phyloP scores from a whole-genome alignment of 1,140 invertebrate species.

The Mercenaria mercenaria region DNA sequence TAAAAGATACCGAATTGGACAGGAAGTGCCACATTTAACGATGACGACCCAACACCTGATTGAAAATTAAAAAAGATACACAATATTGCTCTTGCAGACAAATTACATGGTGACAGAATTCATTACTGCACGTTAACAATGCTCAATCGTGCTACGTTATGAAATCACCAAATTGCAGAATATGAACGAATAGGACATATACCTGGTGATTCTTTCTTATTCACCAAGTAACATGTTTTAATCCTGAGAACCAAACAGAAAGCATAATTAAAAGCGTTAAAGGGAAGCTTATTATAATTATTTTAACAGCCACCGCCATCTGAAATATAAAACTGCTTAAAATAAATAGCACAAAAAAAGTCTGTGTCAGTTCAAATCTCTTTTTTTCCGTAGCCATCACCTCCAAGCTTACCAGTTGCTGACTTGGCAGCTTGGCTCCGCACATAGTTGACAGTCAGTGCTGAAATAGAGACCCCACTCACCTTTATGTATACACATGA shows the following conservation, averaged over 20 bases:
- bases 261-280: background rate
- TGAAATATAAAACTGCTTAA: background rate
- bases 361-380: background rate
- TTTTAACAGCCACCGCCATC: background rate
- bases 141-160: too few species aligned
- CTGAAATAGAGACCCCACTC: background rate
- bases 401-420: background rate
- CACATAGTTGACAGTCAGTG: background rate
- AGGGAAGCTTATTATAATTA: background rate
- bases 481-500: too few species aligned
- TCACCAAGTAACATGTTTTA: too few species aligned
- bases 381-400: background rate
- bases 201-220: too few species aligned
- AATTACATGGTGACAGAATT: too few species aligned
- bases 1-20: background rate
- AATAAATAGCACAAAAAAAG: background rate
- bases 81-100: too few species aligned
- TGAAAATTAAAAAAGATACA: too few species aligned
- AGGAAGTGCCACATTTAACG: background rate
- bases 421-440: background rate
- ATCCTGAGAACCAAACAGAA: too few species aligned
- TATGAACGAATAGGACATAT: too few species aligned
- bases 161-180: too few species aligned
- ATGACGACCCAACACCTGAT: background rate
- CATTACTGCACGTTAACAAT: too few species aligned